phyloP scores from a whole-genome alignment of 2,888 invertebrate species.

The Ormyrus pomaceus region DNA sequence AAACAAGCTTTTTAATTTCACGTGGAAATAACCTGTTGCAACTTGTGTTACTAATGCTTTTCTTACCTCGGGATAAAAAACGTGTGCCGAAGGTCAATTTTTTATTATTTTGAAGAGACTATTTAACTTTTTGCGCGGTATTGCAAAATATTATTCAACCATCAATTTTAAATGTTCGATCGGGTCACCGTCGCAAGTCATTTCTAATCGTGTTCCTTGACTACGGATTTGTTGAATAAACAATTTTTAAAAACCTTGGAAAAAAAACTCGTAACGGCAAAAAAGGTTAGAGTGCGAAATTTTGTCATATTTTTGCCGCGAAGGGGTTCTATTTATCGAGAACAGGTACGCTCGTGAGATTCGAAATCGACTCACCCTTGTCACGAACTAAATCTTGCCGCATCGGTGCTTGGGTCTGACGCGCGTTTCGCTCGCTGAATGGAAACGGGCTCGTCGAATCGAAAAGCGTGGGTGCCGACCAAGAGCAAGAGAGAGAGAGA shows the following conservation, averaged over 20 bases:
- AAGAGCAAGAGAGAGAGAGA: background rate
- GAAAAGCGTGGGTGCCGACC: constrained; percentile 57
- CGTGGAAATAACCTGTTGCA: no score
- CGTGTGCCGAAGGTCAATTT: constrained; percentile 45
- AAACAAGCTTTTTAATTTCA: no score
- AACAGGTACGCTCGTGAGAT: background rate
- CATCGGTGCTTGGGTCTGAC: constrained; percentile 44
- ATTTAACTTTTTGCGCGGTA: background rate
- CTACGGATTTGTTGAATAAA: no score
- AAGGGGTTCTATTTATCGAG: constrained; percentile 15
- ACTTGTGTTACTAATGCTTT: no score
- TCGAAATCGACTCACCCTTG: constrained; percentile 35
- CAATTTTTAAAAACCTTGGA: no score
- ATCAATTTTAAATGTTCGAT: background rate
- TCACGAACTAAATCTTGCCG: constrained; percentile 41
- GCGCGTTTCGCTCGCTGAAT: constrained; percentile 54
- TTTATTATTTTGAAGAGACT: constrained; percentile 1
- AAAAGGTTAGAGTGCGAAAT: no score
- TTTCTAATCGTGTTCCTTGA: no score
- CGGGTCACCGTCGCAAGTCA: no score
- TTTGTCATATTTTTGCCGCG: no score
- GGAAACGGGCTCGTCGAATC: constrained; percentile 57
- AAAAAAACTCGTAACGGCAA: no score
- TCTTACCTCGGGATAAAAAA: constrained; percentile 12
- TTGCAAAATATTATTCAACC: background rate